Conservation (phyloP, 2,888 invertebrate genomes). For the Protodeltote pygarga region DNA sequence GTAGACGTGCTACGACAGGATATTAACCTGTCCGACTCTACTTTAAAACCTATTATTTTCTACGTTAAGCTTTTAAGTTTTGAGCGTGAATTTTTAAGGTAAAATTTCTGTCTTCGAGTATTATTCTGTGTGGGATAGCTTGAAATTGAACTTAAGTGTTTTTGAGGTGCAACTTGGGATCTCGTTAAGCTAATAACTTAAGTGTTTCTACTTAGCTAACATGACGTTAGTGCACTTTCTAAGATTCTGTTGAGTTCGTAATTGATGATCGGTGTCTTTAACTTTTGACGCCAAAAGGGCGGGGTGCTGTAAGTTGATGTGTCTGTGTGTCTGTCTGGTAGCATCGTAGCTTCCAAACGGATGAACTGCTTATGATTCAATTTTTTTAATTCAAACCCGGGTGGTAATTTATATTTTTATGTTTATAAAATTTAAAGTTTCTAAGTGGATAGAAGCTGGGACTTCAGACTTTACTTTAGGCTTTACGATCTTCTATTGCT, state of each 20-base stretch:
- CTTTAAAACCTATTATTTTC: constrained; percentile 43
- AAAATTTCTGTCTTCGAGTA: constrained; percentile 24
- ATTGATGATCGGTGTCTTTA: constrained; percentile 1
- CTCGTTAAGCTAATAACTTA: constrained; percentile 40
- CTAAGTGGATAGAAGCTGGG: no score
- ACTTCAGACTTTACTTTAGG: no score
- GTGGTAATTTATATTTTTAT: no score
- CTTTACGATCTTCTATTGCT: no score
- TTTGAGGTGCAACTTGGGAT: constrained; percentile 41
- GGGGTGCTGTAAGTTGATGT: no score
- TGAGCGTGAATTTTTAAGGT: constrained; percentile 32
- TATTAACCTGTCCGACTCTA: constrained; percentile 46
- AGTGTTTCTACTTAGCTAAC: constrained; percentile 40
- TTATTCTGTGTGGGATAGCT: constrained; percentile 39
- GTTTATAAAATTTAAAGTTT: no score
- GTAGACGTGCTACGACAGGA: constrained; percentile 52
- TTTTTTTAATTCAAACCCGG: no score
- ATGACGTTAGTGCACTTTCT: constrained; percentile 23
- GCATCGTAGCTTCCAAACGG: no score
- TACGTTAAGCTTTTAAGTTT: constrained; percentile 41
- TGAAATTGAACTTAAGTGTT: constrained; percentile 45
- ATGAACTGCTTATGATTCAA: no score
- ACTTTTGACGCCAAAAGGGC: background rate
- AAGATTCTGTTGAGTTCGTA: constrained; percentile 11
- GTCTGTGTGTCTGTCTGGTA: no score